These are phyloP conservation scores for Drosophila mettleri DNA, from an alignment of 2,888 invertebrate genomes.

Conservation along the genomic window DNA sequence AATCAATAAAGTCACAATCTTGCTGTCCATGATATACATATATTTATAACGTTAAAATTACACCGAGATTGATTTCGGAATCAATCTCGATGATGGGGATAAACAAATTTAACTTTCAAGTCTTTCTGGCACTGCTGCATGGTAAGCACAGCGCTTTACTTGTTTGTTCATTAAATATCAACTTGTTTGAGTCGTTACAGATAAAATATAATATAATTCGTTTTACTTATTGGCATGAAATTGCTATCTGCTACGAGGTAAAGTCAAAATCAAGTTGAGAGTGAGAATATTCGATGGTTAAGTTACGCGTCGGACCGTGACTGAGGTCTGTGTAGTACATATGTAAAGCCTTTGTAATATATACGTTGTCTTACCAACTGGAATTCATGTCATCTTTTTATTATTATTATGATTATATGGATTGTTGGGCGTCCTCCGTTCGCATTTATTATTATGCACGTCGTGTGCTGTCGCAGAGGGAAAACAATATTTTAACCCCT, in stretches of 20 bases:
- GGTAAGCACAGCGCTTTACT: too few species aligned
- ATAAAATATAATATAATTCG: too few species aligned
- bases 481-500: slow-evolving; percentile 57
- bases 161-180: slow-evolving; percentile 7
- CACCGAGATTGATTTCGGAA: too few species aligned
- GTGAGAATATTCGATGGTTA: not conserved
- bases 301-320: not conserved
- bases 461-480: slow-evolving; percentile 50
- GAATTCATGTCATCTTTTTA: slow-evolving; percentile 33
- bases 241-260: too few species aligned
- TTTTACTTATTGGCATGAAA: too few species aligned
- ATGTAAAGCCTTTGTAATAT: too few species aligned
- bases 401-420: slow-evolving; percentile 39
- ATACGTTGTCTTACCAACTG: slow-evolving; percentile 36
- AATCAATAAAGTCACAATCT: too few species aligned
- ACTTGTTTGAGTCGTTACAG: slow-evolving; percentile 12
- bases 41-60: too few species aligned
- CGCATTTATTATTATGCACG: slow-evolving; percentile 72
- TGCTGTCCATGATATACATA: too few species aligned
- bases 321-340: not conserved
- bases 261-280: slow-evolving; percentile 18
- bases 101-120: too few species aligned
- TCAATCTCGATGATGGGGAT: too few species aligned
- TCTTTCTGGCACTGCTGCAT: too few species aligned
- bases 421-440: slow-evolving; percentile 23